A percentile compares a stretch with the other conserved stretches of the same genome.
These are phyloP conservation scores for Frankliniella intonsa DNA, from an alignment of 2,888 invertebrate genomes.

Conservation along the genomic window DNA sequence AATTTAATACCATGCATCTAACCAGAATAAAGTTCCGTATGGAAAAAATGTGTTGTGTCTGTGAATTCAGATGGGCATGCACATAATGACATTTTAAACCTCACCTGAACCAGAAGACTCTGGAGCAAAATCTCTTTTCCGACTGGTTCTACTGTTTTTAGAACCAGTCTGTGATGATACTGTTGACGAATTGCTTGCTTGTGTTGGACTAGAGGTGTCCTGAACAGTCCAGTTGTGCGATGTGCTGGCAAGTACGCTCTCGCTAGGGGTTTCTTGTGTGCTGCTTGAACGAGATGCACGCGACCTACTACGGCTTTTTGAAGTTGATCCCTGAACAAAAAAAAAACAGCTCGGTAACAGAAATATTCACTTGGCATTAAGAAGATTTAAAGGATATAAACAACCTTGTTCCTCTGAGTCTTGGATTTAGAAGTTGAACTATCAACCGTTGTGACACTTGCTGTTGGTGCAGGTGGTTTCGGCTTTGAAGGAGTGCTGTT, in stretches of 20 bases:
- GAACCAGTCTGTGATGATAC: background rate
- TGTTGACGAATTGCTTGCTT: background rate
- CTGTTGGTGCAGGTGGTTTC: background rate
- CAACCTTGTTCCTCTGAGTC: background rate
- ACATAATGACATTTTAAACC: background rate
- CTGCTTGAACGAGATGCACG: background rate
- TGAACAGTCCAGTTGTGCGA: background rate
- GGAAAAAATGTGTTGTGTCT: slow-evolving; percentile 4
- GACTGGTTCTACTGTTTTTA: background rate
- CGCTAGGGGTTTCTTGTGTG: background rate
- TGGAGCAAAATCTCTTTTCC: background rate
- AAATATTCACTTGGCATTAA: background rate
- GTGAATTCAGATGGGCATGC: background rate
- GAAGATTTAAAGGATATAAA: background rate
- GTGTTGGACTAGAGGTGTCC: background rate
- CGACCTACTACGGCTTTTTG: background rate
- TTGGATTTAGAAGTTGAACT: background rate
- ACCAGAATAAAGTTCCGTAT: background rate
- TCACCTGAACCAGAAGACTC: slow-evolving; percentile 4
- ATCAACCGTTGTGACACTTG: background rate
- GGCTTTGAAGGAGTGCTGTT: background rate
- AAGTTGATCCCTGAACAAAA: background rate
- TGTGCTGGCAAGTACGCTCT: background rate
- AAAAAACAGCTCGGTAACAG: background rate
- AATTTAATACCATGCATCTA: slow-evolving; percentile 3